Conservation (phyloP, 1,140 invertebrate genomes). For the Philopotamus ludificatus region DNA sequence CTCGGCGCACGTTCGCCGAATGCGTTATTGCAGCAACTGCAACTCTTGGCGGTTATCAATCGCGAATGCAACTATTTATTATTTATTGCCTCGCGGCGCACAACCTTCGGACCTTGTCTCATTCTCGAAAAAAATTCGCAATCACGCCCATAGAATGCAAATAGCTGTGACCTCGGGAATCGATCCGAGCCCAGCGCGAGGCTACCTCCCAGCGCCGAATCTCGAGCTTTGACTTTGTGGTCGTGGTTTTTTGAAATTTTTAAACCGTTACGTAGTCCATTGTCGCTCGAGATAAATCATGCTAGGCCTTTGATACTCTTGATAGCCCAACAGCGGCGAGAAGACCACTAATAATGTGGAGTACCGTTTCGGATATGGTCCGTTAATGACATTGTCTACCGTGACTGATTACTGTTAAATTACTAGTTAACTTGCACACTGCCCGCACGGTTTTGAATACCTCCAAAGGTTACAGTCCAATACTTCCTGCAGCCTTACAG, state of each 20-base stretch:
- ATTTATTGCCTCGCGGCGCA: background rate
- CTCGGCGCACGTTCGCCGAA: background rate
- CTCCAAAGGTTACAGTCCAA: too few relatives aligned
- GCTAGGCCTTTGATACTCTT: background rate
- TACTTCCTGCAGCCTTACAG: too few relatives aligned
- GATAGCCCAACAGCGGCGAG: background rate
- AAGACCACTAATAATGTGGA: background rate
- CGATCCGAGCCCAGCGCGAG: background rate
- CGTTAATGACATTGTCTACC: background rate
- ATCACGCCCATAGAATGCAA: background rate
- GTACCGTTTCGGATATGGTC: background rate
- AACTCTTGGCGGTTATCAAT: background rate
- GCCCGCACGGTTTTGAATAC: too few relatives aligned
- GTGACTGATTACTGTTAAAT: background rate
- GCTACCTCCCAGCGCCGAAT: too few relatives aligned
- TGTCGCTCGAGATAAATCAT: background rate
- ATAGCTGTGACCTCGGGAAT: background rate
- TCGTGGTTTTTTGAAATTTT: background rate
- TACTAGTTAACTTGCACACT: too few relatives aligned
- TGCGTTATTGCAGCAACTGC: background rate
- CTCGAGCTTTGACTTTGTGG: background rate
- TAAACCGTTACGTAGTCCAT: background rate
- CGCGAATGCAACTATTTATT: background rate
- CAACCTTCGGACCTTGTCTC: background rate
- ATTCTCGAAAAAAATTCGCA: background rate